phyloP scores from a whole-genome alignment of 2,797 vertebrate genomes.

The Muscicapa comitata region DNA sequence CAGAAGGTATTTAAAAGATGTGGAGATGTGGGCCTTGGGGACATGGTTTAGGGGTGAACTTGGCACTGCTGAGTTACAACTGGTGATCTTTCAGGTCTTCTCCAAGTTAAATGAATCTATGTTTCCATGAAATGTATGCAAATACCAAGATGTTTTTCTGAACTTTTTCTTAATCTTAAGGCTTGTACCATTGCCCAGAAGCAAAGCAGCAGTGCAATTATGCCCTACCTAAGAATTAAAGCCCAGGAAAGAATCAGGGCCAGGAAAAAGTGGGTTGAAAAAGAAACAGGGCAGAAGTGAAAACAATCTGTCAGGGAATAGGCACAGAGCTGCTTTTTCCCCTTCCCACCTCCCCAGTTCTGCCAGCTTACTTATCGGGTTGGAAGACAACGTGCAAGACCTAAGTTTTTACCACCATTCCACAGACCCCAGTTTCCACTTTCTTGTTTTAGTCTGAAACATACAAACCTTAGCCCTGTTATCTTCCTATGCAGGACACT shows the following conservation, averaged over 20 bases:
- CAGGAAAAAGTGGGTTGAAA: background rate
- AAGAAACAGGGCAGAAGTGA: background rate
- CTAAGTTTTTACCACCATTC: background rate
- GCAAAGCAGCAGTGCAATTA: background rate
- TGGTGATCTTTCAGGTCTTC: background rate
- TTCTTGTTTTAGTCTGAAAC: background rate
- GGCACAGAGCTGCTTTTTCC: background rate
- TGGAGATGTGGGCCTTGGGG: rapidly evolving
- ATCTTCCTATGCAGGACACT: background rate
- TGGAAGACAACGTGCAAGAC: background rate
- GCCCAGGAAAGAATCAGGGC: background rate
- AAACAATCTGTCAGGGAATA: background rate
- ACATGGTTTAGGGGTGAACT: background rate
- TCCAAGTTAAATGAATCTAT: background rate
- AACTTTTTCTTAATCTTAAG: background rate
- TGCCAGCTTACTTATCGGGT: background rate
- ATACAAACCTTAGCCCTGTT: background rate
- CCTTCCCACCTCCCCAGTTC: background rate
- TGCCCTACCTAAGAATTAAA: background rate
- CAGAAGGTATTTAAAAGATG: background rate
- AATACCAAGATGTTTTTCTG: background rate
- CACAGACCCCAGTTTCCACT: background rate
- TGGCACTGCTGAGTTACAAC: background rate
- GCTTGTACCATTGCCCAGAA: background rate
- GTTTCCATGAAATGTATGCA: background rate